These are phyloP conservation scores for Nibea albiflora DNA, from an alignment of 2,113 vertebrate species.

Conservation along the genomic window DNA sequence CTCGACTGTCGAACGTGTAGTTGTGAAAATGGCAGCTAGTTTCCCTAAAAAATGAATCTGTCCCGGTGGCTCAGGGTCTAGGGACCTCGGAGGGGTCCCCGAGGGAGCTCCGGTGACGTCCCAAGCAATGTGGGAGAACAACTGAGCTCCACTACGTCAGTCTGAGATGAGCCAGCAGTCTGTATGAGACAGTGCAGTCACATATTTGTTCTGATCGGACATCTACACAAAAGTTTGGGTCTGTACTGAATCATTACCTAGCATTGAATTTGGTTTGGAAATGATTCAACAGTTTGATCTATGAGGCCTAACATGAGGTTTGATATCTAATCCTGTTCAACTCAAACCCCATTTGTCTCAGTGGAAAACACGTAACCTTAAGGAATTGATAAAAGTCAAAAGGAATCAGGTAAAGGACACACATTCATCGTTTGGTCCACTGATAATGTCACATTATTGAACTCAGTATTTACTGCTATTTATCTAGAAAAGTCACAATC, in stretches of 20 bases:
- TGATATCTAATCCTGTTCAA: background rate
- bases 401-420: background rate
- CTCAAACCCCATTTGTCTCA: background rate
- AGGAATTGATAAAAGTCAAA: background rate
- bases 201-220: background rate
- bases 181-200: background rate
- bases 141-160: background rate
- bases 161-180: background rate
- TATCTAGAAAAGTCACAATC: background rate
- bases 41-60: background rate
- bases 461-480: background rate
- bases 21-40: background rate
- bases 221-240: background rate
- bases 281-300: background rate
- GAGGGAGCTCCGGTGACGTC: conserved; percentile 23
- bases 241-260: background rate
- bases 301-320: background rate
- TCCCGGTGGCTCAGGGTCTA: background rate
- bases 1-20: background rate
- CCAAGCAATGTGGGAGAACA: background rate
- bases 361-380: background rate
- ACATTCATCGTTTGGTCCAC: background rate
- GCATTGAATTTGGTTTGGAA: background rate
- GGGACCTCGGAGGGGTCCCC: background rate
- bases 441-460: background rate